phyloP scores from a whole-genome alignment of 1,140 invertebrate genomes.

The Hypsibius dujardini region DNA sequence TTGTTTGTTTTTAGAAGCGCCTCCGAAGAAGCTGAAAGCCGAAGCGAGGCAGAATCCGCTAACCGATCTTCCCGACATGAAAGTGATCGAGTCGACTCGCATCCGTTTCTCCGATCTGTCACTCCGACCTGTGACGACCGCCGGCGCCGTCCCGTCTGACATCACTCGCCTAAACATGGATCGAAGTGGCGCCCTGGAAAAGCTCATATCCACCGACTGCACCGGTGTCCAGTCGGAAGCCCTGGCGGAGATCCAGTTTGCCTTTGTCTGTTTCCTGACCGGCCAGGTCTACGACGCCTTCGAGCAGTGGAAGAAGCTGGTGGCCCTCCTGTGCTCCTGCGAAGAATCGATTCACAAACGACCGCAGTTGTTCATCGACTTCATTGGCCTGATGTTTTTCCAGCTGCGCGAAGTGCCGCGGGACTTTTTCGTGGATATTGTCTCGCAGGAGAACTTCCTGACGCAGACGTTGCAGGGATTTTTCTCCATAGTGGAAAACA shows the following conservation, averaged over 20 bases:
- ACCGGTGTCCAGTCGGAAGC: slow-evolving; percentile 26
- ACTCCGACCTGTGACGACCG: slow-evolving; percentile 40
- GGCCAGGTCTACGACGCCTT: slow-evolving; percentile 84
- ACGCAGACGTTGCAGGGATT: slow-evolving; percentile 60
- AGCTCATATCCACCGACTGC: slow-evolving; percentile 24
- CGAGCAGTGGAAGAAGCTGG: slow-evolving; percentile 81
- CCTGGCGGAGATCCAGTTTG: slow-evolving; percentile 74
- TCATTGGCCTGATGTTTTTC: slow-evolving; percentile 57
- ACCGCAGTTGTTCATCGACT: slow-evolving; percentile 52
- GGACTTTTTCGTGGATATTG: slow-evolving; percentile 77
- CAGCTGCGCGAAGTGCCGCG: slow-evolving; percentile 70
- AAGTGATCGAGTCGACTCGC: slow-evolving; percentile 53
- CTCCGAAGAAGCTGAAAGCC: slow-evolving; percentile 26
- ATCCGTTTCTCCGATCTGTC: slow-evolving; percentile 61
- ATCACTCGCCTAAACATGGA: slow-evolving; percentile 24
- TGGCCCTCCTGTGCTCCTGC: slow-evolving; percentile 63
- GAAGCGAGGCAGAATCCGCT: slow-evolving; percentile 27
- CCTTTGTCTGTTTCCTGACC: slow-evolving; percentile 75
- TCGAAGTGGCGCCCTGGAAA: slow-evolving; percentile 24
- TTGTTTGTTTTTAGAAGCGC: too few relatives aligned
- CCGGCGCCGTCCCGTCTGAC: neutral
- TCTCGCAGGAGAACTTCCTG: slow-evolving; percentile 73
- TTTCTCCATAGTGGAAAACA: slow-evolving; percentile 49
- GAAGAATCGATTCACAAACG: slow-evolving; percentile 54
- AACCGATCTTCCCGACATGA: slow-evolving; percentile 52